phyloP scores from a whole-genome alignment of 35 echinoderm and acorn worm species.

The Holothuria glaberrima region DNA sequence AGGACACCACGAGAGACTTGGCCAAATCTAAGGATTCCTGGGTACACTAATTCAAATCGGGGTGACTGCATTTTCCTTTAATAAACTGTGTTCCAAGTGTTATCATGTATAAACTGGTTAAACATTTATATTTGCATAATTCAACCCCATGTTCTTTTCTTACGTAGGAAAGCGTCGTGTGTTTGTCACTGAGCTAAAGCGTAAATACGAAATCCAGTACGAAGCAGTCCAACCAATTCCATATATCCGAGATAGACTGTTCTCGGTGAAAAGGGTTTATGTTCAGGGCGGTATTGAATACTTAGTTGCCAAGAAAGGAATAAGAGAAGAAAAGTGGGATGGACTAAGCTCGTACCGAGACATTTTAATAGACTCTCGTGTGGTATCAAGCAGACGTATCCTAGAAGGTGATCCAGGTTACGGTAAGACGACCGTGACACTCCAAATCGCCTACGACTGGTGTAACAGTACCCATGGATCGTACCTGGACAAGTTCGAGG shows the following conservation, averaged over 20 bases:
- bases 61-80: too few relatives aligned
- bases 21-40: too few relatives aligned
- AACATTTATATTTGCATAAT: too few relatives aligned
- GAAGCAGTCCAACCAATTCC: neutral
- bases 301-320: neutral
- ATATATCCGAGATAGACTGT: neutral
- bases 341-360: neutral
- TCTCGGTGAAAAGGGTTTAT: neutral
- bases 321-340: neutral
- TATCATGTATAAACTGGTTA: too few relatives aligned
- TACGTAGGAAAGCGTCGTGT: too few relatives aligned
- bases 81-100: too few relatives aligned
- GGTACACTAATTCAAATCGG: too few relatives aligned
- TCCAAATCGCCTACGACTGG: neutral
- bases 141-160: too few relatives aligned
- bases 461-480: neutral
- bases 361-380: neutral
- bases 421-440: neutral
- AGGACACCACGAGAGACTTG: too few relatives aligned
- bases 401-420: conserved; percentile 15
- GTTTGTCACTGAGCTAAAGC: too few relatives aligned
- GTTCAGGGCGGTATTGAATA: neutral
- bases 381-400: neutral
- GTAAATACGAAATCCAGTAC: too few relatives aligned
- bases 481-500: neutral